Evolutionary conservation across 2,113 vertebrate genomes (phyloP).

Genomic region (Chaetodon auriga): DNA sequence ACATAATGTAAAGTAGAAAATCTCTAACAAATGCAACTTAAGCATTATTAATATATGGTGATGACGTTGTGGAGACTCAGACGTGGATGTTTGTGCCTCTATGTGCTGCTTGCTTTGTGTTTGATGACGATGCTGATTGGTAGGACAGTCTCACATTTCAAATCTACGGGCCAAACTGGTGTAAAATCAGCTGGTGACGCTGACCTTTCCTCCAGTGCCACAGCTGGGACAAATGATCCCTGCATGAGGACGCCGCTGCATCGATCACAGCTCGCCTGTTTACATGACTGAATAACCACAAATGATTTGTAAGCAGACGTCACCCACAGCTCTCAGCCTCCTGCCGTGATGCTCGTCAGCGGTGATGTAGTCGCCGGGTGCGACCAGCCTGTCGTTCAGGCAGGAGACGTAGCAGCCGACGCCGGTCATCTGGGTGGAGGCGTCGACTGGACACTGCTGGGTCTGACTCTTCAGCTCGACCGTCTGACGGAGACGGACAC

Average conservation of each 20-base stretch:
- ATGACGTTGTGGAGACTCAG: too few species aligned
- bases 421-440: constrained; percentile 93
- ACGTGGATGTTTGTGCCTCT: too few species aligned
- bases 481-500: constrained; percentile 80
- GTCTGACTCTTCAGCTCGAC: constrained; percentile 77
- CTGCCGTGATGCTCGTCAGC: constrained; percentile 85
- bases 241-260: neutral
- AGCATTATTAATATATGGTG: too few species aligned
- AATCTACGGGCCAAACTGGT: too few species aligned
- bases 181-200: too few species aligned
- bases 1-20: too few species aligned
- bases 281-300: neutral
- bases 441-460: constrained; percentile 87
- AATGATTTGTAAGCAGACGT: neutral
- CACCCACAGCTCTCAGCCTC: constrained; percentile 90
- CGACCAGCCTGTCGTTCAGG: constrained; percentile 86
- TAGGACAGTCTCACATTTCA: too few species aligned
- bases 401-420: constrained; percentile 91
- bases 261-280: neutral
- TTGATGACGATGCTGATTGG: too few species aligned
- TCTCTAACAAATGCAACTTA: too few species aligned
- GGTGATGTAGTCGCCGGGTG: constrained; percentile 87
- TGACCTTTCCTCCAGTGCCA: neutral
- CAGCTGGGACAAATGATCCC: too few species aligned
- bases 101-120: too few species aligned